Conservation (phyloP, 2,797 vertebrate species). For the Vultur gryphus region DNA sequence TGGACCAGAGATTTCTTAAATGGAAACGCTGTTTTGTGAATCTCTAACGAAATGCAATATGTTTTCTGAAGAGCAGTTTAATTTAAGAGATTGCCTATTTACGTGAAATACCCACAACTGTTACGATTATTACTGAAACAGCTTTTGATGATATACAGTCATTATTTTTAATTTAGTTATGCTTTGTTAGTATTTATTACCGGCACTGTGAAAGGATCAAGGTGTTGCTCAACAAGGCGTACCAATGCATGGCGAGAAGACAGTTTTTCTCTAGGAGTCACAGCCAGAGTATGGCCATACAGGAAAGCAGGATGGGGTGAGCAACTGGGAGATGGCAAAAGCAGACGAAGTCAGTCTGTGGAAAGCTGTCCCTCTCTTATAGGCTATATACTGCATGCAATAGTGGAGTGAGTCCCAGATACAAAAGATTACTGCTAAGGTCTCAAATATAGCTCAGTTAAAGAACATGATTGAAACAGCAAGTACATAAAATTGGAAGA, state of each 20-base stretch:
- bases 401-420: background rate
- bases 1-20: background rate
- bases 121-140: background rate
- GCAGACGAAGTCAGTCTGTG: background rate
- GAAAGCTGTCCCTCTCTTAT: background rate
- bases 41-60: background rate
- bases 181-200: background rate
- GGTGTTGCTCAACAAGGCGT: background rate
- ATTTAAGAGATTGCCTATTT: background rate
- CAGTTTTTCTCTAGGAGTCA: background rate
- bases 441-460: background rate
- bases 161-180: constrained; percentile 11
- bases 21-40: background rate
- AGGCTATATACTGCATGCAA: background rate
- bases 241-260: background rate
- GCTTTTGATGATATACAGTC: background rate
- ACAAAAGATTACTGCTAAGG: background rate
- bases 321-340: background rate
- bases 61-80: background rate
- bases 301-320: background rate
- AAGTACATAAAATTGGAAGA: background rate
- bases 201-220: background rate
- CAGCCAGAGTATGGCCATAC: background rate
- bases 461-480: background rate
- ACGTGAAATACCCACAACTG: background rate